Base-by-base conservation (phyloP, 2,888 invertebrate species). In the Xanthia icteritia region DNA sequence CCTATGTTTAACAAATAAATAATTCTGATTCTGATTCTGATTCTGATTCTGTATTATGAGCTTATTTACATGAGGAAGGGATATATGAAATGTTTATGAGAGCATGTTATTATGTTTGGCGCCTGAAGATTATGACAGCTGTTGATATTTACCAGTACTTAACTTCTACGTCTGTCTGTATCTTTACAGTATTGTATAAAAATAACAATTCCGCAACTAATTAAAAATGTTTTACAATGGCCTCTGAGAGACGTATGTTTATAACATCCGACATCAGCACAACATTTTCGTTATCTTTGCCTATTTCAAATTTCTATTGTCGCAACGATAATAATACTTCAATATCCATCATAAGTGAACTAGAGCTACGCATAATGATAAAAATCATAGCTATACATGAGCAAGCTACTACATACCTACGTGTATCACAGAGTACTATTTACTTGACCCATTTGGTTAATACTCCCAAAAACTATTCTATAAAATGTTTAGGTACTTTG, bases 321-420 rank as follows among this genome's bases (percentile, higher is more conserved):
- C 17, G 1, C 13, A n/a, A 5, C 17, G 1, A 58, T 58, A 27
- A 15, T 58, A 58, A 68, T 23, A 39, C 58, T 23, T 23, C 76
- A 63, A 61, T 64, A 68, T 61, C 36, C 23, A 23, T 51, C 48
- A 42, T 13, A 67, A 36, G 36, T 54, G 13, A 77, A 54, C 31
- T 15, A 20, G 4, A 70, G 42, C 48, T 20, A 31, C 42, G 42
- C 36, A 31, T 70, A 79, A 31, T 66, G 60, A n/a, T n/a, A n/a
- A n/a, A 56, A 77, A 31, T 64, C 48, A 73, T 65, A 74, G 63
- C 45, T 79, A 76, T 82, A 68, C 45, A 65, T 76, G 64, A 76
- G 58, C 27, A 48, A 58, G 11, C 11, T 15, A 36, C 11, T 15
- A 36, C 36, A 6, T 3, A 51, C 2, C 83, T n/a, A 69, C 58